Evolutionary conservation across 2,888 invertebrate genomes (phyloP), one percentile per base, ranked within the genome.

Genomic region (Tenthredo distinguenda): DNA sequence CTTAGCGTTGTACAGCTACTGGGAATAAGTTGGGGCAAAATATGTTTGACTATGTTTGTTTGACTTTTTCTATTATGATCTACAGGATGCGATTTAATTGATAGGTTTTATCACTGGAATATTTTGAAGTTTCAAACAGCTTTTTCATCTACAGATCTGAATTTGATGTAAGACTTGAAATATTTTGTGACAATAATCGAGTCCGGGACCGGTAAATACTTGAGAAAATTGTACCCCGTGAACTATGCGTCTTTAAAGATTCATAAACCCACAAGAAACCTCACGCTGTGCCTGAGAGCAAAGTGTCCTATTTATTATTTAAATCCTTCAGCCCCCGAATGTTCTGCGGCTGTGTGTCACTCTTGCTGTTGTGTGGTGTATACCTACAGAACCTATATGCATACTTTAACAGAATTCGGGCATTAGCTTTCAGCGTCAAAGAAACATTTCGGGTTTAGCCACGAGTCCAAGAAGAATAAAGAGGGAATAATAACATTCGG

Each of bases 271-370:
- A 40, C 18, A 3, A 68, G n/a, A 68, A 65, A 7, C n/a, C 9
- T 43, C 50, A 34, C 15, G 43, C 31, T 50, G 43, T 31, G 7
- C 31, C 18, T 65, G 68, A 34, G 34, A 40, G 10, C 10, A 40
- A 62, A 37, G 21, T 62, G 81, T 81, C 62, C 15, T 7, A 81
- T 81, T 81, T 40, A 62, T 62, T 81, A 81, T 81, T 81, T 21
- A 58, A 40, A 81, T 58, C 62, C 10, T 34, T 81, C 43, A 21
- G 7, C 21, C 40, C 15, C 12, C 4, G 62, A 77, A 50, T 77
- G 18, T 72, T 40, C 72, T 43, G 12, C 37, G 62, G 81, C 81
- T 62, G 6, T 79, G 15, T 34, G 62, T 62, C 18, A 50, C 50
- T 43, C 43, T 43, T n/a, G 40, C 37, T 43, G 26, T 26, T 62